Percentiles rank a stretch among this genome's conserved stretches.
These are phyloP conservation scores for Eupeodes corollae DNA, from an alignment of 1,140 invertebrate species.

Conservation along the genomic window DNA sequence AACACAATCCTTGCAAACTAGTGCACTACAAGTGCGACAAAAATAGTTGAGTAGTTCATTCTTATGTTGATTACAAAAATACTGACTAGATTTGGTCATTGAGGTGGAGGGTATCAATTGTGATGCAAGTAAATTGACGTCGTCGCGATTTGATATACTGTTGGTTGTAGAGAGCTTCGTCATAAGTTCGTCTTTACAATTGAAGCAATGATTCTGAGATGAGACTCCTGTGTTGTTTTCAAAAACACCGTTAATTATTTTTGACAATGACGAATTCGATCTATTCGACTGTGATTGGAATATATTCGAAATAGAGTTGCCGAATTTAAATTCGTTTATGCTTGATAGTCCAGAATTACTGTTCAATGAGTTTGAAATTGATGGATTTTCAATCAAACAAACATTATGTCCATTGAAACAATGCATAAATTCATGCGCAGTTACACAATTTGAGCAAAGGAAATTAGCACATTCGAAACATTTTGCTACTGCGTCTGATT, in stretches of 20 bases:
- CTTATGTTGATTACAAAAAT: constrained; percentile 66
- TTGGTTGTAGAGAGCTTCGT: background rate
- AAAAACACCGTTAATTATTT: background rate
- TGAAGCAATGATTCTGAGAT: background rate
- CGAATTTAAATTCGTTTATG: no score
- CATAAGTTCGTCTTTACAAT: background rate
- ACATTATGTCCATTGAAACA: constrained; percentile 95
- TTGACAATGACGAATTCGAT: background rate
- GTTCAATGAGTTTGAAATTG: no score
- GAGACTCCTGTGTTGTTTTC: background rate
- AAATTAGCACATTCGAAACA: constrained; percentile 93
- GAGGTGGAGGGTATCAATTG: background rate
- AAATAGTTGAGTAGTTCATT: constrained; percentile 81
- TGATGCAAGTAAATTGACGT: background rate
- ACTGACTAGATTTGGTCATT: constrained; percentile 3
- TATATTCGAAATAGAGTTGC: no score
- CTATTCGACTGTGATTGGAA: no score
- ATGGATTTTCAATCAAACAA: constrained; percentile 29
- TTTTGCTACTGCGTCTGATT: constrained; percentile 74
- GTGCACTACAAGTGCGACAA: constrained; percentile 77
- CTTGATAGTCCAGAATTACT: no score
- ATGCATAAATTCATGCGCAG: constrained; percentile 97
- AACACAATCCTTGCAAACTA: constrained; percentile 91
- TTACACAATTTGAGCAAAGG: constrained; percentile 91
- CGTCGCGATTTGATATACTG: no score